Conservation (phyloP, 2,888 invertebrate genomes). For the Amphipyra berbera region DNA sequence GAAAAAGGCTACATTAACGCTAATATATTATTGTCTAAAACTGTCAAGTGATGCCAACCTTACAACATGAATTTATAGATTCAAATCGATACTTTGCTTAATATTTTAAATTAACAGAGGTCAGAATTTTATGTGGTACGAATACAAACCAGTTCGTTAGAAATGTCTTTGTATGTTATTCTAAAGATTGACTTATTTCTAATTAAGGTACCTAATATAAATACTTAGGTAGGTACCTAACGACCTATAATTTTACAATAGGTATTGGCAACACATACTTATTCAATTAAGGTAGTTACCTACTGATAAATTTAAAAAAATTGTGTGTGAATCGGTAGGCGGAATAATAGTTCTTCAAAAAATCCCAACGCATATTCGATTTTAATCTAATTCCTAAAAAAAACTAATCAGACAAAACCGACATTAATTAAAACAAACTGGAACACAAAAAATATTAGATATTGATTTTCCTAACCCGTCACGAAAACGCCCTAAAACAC, state of each 20-base stretch:
- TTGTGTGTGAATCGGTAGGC: too few relatives aligned
- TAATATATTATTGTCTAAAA: slow-evolving; percentile 63
- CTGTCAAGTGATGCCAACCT: slow-evolving; percentile 58
- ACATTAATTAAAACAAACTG: too few relatives aligned
- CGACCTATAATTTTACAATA: background rate
- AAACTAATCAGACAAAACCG: too few relatives aligned
- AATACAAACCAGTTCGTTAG: slow-evolving; percentile 12
- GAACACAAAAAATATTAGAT: too few relatives aligned
- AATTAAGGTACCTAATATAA: background rate
- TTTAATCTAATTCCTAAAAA: too few relatives aligned
- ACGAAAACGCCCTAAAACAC: too few relatives aligned
- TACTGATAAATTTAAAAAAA: too few relatives aligned
- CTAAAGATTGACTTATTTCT: slow-evolving; percentile 1
- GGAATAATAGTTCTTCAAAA: too few relatives aligned
- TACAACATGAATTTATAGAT: slow-evolving; percentile 37
- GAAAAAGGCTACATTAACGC: slow-evolving; percentile 45
- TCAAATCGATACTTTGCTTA: slow-evolving; percentile 43
- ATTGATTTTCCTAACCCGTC: too few relatives aligned
- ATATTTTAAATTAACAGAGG: slow-evolving; percentile 26
- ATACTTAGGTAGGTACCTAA: background rate
- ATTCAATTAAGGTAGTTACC: too few relatives aligned
- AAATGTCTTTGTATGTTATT: background rate
- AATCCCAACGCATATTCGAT: too few relatives aligned
- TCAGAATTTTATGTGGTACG: slow-evolving; percentile 6
- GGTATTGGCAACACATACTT: too few relatives aligned